phyloP scores from a whole-genome alignment of 2,888 invertebrate genomes.

The Mythimna vitellina region DNA sequence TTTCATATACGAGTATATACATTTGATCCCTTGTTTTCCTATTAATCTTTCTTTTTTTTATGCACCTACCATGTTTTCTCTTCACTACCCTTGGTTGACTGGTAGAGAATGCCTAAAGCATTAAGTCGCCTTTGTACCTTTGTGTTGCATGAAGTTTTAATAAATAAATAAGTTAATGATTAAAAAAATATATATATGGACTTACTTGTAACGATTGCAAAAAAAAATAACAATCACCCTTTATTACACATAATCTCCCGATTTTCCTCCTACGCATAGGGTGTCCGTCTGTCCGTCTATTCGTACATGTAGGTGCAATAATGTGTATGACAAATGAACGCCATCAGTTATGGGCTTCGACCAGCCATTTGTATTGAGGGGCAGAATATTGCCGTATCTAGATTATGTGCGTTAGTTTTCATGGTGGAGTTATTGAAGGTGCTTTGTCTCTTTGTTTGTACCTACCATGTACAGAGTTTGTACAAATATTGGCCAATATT shows the following conservation, averaged over 20 bases:
- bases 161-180: no score
- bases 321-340: slow-evolving; percentile 49
- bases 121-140: no score
- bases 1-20: no score
- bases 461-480: neutral
- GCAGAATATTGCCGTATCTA: slow-evolving; percentile 54
- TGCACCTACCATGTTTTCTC: no score
- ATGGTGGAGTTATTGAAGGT: slow-evolving; percentile 18
- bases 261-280: slow-evolving; percentile 17
- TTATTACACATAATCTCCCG: slow-evolving; percentile 6
- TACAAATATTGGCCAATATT: no score
- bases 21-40: no score
- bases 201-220: no score
- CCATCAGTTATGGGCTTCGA: slow-evolving; percentile 49
- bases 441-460: slow-evolving; percentile 29
- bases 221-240: neutral
- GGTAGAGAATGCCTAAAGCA: no score
- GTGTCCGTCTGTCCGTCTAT: slow-evolving; percentile 8
- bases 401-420: slow-evolving; percentile 56
- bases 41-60: no score
- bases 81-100: no score
- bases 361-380: slow-evolving; percentile 59
- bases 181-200: no score
- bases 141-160: no score
- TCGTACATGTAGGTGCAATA: slow-evolving; percentile 52